Conservation (phyloP, 2,113 vertebrate genomes). For the Muntiacus muntjak region DNA sequence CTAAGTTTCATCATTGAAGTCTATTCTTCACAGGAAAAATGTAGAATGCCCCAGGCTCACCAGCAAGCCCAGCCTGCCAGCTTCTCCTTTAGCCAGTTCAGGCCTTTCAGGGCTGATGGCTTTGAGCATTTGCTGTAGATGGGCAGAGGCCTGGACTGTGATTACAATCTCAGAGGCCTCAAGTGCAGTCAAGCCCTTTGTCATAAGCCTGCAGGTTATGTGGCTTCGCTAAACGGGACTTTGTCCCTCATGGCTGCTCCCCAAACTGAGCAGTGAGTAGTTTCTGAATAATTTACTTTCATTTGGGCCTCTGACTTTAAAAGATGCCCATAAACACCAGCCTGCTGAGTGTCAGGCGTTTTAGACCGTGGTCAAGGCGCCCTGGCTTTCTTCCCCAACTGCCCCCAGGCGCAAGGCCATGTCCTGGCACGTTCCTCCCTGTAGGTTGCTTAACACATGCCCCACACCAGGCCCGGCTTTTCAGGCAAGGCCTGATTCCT, state of each 20-base stretch:
- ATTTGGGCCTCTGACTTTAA: background rate
- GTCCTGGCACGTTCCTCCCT: background rate
- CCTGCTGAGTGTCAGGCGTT: background rate
- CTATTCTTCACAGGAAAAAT: background rate
- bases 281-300: background rate
- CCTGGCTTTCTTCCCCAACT: background rate
- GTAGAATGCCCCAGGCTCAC: background rate
- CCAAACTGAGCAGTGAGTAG: background rate
- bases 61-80: background rate
- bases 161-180: background rate
- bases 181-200: background rate
- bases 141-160: background rate
- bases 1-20: background rate
- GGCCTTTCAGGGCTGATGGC: background rate
- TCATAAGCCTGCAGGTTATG: background rate
- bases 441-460: accelerated
- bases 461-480: background rate
- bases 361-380: background rate
- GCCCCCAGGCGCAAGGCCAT: background rate
- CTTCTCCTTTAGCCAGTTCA: background rate
- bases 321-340: background rate
- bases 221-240: background rate
- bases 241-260: background rate
- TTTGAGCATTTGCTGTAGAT: background rate
- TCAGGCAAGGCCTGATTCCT: background rate